Evolutionary conservation across 2,113 vertebrate species (phyloP), one percentile per base, ranked within the genome.

Genomic region (Ptychochromis oligacanthus): DNA sequence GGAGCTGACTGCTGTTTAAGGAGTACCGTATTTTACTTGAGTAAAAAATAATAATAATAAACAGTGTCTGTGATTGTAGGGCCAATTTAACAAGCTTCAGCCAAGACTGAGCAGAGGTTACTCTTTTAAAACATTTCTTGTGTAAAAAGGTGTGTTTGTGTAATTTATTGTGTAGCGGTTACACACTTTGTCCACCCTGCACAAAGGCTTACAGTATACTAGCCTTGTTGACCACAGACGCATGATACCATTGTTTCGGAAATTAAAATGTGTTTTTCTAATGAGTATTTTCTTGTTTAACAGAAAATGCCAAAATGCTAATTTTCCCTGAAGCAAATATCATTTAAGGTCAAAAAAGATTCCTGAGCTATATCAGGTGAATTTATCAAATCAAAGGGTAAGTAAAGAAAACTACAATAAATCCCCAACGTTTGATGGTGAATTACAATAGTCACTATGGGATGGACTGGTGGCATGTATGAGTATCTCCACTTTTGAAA

Each of bases 141-240:
- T 84, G 60, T 49, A 34, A 26, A 75, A 80, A 87, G 89, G 88
- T 82, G 90, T 64, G 82, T 77, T 75, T 18, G 14, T 38, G 15
- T 75, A 81, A 85, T 85, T 90, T 74, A 89, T 24, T 10, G 20
- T 11, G 55, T 1, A 2, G 43, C 76, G 67, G 59, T 91, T 43
- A 79, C 4, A 2, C 17, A 55, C 38, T 26, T 70, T 89, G 65
- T 79, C 64, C 83, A 79, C 61, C 40, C 24, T 15, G 64, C 78
- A 60, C 5, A 2, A 7, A 60, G 43, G 28, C 11, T 89, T 62
- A 26, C 4, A 28, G n/a, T 55, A 12, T 7, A 14, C 24, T 64
- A 17, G 57, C 72, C 34, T 34, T 76, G 65, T 65, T 31, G 77
- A 79, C 82, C 40, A 18, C 11, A 46, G 20, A 17, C 65, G 72